Base-by-base conservation (phyloP, 2,113 vertebrate species). In the Prunella himalayana region DNA sequence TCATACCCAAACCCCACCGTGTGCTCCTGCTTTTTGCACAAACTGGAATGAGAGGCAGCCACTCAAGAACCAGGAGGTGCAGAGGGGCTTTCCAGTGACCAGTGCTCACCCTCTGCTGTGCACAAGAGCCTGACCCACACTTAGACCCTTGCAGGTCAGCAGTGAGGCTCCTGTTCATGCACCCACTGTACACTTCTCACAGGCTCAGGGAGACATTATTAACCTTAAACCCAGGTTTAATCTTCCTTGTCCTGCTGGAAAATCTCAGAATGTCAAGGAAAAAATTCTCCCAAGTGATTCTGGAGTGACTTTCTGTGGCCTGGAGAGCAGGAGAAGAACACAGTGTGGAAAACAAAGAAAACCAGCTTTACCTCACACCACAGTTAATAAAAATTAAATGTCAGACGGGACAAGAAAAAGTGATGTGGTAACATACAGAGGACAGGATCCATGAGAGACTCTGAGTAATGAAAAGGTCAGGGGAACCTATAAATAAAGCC, bases 301-400 rank as follows among this genome's bases (percentile, higher is more conserved):
- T 72, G 79, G 85, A 86, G 31, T 54, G 72, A 63, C 54, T 35
- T 90, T 61, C 85, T 70, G 24, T 35, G 49, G 68, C 72, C 68
- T 35, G 22, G 47, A 81, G 79, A 88, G 71, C 76, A 80, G 60
- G 47, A 71, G 72, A 63, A 82, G 70, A 86, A 78, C 53, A 35
- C n/a, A 37, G 51, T 2, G 45, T 54, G 68, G 90, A 86, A 93
- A 94, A 92, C 90, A 93, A 94, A 91, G 89, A 54, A 92, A 88
- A 89, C 15, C 88, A 94, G n/a, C 88, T 88, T 86, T 85, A 69
- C 60, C 82, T 80, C 57, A 50, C 75, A 49, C 85, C 63, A 42
- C 68, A 90, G 94, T 92, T 94, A 93, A 90, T 97, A 88, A 96
- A 95, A 93, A 94, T 31, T 91, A 94, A 96, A 95, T 95, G 94